Base-by-base conservation (phyloP, 2,888 invertebrate species). In the Acronicta psi region DNA sequence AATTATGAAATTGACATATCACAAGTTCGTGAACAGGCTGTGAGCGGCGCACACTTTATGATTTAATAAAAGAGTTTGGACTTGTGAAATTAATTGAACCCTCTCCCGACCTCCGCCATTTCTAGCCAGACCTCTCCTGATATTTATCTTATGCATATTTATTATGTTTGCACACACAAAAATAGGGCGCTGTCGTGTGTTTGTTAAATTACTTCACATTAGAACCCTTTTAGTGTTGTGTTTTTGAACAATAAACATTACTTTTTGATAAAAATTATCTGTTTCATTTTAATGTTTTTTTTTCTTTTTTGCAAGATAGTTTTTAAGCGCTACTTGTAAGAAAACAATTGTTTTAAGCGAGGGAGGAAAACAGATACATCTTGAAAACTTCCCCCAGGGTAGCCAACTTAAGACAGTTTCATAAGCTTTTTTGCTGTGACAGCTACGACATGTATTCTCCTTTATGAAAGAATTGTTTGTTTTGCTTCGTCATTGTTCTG, bases 1-100 rank as follows among this genome's bases (percentile, higher is more conserved):
- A 94, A 93, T 93, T 93, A 93, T 90, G 88, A 90, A 93, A 93
- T 93, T 94, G 94, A 93, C 93, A 94, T 93, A 91, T 93, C 91
- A 86, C 84, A 83, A 84, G 59, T 72, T 71, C 74, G 75, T 71
- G 58, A 49, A 57, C 60, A 79, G 75, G 60, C 60, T 63, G 77
- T 63, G 81, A 79, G 83, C 86, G 81, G 81, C 85, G 83, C 71
- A 73, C 76, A 84, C 87, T 90, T 91, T 89, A 88, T 91, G 87
- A 93, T 94, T 94, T 92, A 93, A 94, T 94, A 93, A 92, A 93
- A 93, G 92, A 89, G 92, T 91, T 77, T 82, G 84, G 80, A 87
- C 86, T 90, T 89, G 86, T 78, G 72, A 90, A 87, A 90, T 91
- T 91, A 92, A 92, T 92, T 91, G 86, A 70, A 83, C 74, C 76